Evolutionary conservation across 2,113 vertebrate species (phyloP).

Genomic region (Oreochromis tanganicae): DNA sequence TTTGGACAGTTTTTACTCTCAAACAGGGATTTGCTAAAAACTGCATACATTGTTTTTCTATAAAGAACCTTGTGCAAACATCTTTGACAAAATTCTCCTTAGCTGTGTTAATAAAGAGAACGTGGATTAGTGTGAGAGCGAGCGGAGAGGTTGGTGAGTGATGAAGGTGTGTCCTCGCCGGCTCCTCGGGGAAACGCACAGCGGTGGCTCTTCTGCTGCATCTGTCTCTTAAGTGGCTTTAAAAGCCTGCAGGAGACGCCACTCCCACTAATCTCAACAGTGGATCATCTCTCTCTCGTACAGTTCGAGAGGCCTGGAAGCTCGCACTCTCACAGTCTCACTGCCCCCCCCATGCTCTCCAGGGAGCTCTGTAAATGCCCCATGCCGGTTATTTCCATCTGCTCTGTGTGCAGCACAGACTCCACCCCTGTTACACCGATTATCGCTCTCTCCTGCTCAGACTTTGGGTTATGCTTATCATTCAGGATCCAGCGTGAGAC

Average conservation of each 20-base stretch:
- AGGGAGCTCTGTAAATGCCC: slow-evolving; percentile 8
- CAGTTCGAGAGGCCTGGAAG: not conserved
- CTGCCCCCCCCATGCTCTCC: not conserved
- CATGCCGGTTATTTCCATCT: not conserved
- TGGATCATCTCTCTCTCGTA: not conserved
- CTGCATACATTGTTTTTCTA: not conserved
- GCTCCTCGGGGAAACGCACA: slow-evolving; percentile 29
- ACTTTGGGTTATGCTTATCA: not conserved
- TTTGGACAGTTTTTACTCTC: not conserved
- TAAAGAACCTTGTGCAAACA: not conserved
- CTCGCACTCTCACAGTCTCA: not conserved
- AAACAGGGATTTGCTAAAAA: not conserved
- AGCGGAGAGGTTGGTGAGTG: not conserved
- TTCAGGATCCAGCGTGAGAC: not conserved
- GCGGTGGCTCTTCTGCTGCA: slow-evolving; percentile 4
- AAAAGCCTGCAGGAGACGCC: slow-evolving; percentile 34
- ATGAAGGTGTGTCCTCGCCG: not conserved
- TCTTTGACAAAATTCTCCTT: not conserved
- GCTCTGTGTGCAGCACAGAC: not conserved
- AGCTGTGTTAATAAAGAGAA: not conserved
- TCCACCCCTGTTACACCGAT: not conserved
- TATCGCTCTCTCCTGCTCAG: not conserved
- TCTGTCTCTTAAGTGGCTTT: slow-evolving; percentile 38
- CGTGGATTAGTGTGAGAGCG: not conserved
- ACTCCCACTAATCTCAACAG: slow-evolving; percentile 22